Base-by-base conservation (phyloP, 2,888 invertebrate species). In the Globia sparganii region DNA sequence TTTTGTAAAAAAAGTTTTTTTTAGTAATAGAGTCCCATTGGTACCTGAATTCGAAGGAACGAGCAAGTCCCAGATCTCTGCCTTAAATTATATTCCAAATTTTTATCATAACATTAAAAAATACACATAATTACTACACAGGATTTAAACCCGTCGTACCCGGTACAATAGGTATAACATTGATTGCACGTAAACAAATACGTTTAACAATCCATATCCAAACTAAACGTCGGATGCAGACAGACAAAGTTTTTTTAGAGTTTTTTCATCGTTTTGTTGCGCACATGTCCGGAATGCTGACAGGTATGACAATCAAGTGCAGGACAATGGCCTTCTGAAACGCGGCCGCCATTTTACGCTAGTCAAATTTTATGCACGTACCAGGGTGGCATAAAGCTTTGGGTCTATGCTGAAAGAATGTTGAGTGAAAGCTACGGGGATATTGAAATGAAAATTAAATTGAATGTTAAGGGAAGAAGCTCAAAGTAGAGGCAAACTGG, bases 291-390 rank as follows among this genome's bases (percentile, higher is more conserved):
- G 71, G 81, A 81, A 86, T 86, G 64, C 43, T 75, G 86, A 80
- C 86, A 80, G 77, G 75, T 77, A 74, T 86, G 73, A 86, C 79
- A 79, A 88, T 88, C 78, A 81, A 79, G 67, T 73, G 70, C 78
- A 75, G 71, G 71, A 81, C 78, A 88, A 84, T 75, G 46, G 28
- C 43, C 40, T 49, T 77, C 34, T 66, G 69, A 79, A 79, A 73
- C 25, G 64, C 43, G 67, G 37, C 67, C 62, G 84, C 73, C 78
- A 84, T 87, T 87, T 81, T 78, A 62, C 6, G 61, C 13, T 34
- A 58, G 58, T 53, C 77, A 62, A 74, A 64, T 81, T 77, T 74
- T 74, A 58, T 85, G 72, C 71, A 62, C 71, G 15, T 69, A 85
- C 81, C 61, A 71, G 73, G 70, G 43, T n/a, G 37, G 68, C 73